Conservation (phyloP, 2,797 vertebrate genomes). For the Molossus molossus region DNA sequence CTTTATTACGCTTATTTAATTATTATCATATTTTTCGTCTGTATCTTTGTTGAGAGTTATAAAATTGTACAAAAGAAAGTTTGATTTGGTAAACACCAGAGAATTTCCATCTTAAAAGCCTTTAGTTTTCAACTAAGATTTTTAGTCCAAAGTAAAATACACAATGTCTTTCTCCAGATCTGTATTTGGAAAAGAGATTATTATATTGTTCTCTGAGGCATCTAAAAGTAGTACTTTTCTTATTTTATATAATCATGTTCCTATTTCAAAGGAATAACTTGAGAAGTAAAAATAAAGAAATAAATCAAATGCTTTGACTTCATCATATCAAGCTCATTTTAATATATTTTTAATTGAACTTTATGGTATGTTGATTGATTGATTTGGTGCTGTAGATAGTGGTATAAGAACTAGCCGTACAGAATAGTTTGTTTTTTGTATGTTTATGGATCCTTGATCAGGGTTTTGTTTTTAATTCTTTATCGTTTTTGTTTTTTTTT, state of each 20-base stretch:
- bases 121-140: not conserved
- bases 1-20: not conserved
- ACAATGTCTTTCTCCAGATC: not conserved
- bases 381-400: not conserved
- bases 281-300: constrained; percentile 21
- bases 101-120: not conserved
- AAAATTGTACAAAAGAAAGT: not conserved
- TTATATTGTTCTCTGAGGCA: not conserved
- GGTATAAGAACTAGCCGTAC: not conserved
- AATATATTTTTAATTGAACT: not conserved
- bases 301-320: not conserved
- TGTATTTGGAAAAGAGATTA: constrained; percentile 9
- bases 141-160: constrained; percentile 6
- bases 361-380: not conserved
- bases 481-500: not conserved
- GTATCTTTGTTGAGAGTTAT: not conserved
- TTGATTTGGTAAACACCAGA: not conserved
- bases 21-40: not conserved
- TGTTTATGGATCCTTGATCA: constrained; percentile 23
- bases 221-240: not conserved
- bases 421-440: not conserved
- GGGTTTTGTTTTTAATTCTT: not conserved
- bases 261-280: constrained; percentile 6
- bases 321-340: not conserved
- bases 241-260: constrained; percentile 7